Base-by-base conservation (phyloP, 2,888 invertebrate species). In the Limnephilus auricula region DNA sequence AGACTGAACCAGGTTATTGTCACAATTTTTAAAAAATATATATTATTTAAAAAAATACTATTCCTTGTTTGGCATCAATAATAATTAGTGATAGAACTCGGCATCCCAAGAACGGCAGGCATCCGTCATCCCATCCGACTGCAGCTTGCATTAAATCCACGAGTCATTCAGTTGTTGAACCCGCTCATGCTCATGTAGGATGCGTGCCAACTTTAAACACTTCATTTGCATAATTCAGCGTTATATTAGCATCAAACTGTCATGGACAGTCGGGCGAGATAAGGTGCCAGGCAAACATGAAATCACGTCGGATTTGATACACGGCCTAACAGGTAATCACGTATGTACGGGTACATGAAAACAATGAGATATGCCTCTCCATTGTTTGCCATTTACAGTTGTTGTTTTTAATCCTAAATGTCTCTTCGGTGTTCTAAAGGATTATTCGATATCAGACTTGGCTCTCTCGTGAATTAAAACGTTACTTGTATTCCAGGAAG, bases 351-450 rank as follows among this genome's bases (percentile, higher is more conserved):
- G 13, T 80, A 32, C 80, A 80, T 15, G 30, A 80, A 80, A 80
- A 80, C 80, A 30, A 32, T 80, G 80, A 80, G 80, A 31, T 31
- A 80, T 80, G 25, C n/a, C 65, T 65, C n/a, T 65, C 87, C 87
- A 88, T 88, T 88, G 87, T 88, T 88, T 34, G 25, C 87, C 87
- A 78, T 78, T 79, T 32, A 88, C 87, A 88, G 87, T 88, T 88
- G 65, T 78, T 65, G 65, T 65, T 65, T 65, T 65, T 65, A 85
- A 45, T 85, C 40, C 85, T 40, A 30, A 40, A 85, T n/a, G 82
- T 32, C 82, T 32, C 82, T 85, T 85, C 45, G 15, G 40, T 10
- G 40, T 40, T 10, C 40, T 40, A 40, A 40, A 85, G 85, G 85
- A 40, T 40, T 40, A 34, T 85, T 85, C 40, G 31, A 85, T n/a